A percentile compares a stretch with the other conserved stretches of the same genome.
Evolutionary conservation across 2,888 invertebrate species (phyloP).

Genomic region (Callinectes sapidus): DNA sequence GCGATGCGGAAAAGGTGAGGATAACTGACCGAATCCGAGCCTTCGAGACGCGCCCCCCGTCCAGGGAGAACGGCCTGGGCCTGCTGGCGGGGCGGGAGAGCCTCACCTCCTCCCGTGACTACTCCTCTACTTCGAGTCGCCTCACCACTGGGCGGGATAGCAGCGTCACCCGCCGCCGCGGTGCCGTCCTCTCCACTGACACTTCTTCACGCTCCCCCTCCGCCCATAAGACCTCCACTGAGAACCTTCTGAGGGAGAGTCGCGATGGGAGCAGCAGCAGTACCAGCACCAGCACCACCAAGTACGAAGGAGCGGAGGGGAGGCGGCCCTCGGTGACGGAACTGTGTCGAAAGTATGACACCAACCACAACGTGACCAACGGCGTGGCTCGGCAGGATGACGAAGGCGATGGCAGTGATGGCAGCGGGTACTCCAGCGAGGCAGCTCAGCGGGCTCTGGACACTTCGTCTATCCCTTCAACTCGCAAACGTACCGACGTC

Average conservation of each 20-base stretch:
- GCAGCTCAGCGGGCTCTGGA: neutral
- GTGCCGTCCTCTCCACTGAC: neutral
- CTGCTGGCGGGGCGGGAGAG: slow-evolving; percentile 54
- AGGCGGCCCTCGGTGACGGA: slow-evolving; percentile 65
- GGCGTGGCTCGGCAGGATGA: slow-evolving; percentile 57
- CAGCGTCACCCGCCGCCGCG: slow-evolving; percentile 40
- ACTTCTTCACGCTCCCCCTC: slow-evolving; percentile 45
- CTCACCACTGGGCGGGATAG: slow-evolving; percentile 32
- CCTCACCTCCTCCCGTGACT: neutral
- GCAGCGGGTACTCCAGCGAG: slow-evolving; percentile 52
- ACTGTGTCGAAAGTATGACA: slow-evolving; percentile 66
- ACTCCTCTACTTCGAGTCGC: neutral
- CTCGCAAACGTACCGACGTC: slow-evolving; percentile 45
- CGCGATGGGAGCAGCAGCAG: slow-evolving; percentile 46
- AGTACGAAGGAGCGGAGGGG: slow-evolving; percentile 42
- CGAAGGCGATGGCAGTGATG: slow-evolving; percentile 59
- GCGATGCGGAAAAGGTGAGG: slow-evolving; percentile 62
- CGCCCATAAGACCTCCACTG: slow-evolving; percentile 47
- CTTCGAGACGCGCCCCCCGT: slow-evolving; percentile 57
- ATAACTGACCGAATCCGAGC: slow-evolving; percentile 63
- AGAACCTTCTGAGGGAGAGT: neutral
- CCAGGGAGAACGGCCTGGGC: slow-evolving; percentile 45
- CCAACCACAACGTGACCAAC: slow-evolving; percentile 66
- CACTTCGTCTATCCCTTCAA: neutral
- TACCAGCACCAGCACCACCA: slow-evolving; percentile 47